Conservation (phyloP, 2,888 invertebrate genomes). For the Tenthredo mesomela region DNA sequence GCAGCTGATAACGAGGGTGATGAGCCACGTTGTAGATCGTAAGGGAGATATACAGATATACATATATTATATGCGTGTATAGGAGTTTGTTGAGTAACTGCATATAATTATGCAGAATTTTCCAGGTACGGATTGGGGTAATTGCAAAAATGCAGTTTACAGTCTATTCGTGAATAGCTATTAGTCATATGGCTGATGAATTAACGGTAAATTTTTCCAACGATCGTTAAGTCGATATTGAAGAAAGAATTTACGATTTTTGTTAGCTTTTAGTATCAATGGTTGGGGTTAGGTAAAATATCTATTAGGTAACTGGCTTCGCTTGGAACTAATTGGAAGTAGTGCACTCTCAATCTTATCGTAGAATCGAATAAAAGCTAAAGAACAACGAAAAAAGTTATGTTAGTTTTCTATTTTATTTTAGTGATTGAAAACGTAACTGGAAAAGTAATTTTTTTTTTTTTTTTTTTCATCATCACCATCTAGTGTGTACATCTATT, state of each 20-base stretch:
- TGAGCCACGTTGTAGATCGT: neutral
- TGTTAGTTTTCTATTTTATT: neutral
- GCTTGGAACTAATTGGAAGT: neutral
- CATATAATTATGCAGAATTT: conserved; percentile 22
- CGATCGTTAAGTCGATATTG: neutral
- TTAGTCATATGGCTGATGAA: conserved; percentile 5
- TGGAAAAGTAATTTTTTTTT: neutral
- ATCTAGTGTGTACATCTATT: neutral
- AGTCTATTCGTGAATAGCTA: neutral
- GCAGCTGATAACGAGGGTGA: neutral
- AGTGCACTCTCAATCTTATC: neutral
- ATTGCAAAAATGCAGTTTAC: neutral
- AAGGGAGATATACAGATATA: neutral
- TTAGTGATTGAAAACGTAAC: neutral
- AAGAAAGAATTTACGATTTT: conserved; percentile 1
- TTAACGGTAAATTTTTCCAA: conserved; percentile 19
- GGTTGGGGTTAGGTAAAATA: neutral
- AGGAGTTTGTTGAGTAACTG: conserved; percentile 9
- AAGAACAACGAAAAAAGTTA: neutral
- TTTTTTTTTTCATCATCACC: neutral
- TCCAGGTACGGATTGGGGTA: conserved; percentile 11
- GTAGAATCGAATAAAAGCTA: neutral
- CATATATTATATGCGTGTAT: neutral
- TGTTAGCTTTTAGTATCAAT: neutral
- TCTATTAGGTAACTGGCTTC: neutral